Conservation (phyloP, 2,888 invertebrate genomes). For the Platypus cylindrus region DNA sequence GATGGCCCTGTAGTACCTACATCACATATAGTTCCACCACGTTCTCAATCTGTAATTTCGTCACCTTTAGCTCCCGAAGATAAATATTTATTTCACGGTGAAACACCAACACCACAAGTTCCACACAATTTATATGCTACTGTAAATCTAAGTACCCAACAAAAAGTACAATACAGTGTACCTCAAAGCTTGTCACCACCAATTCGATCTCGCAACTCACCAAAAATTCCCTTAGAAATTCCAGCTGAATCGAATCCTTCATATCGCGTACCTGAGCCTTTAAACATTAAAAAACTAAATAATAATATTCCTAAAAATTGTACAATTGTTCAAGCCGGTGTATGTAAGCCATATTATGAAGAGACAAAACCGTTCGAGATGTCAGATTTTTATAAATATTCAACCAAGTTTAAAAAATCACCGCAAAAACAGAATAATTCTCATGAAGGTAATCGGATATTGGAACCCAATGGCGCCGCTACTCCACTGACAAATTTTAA, state of each 20-base stretch:
- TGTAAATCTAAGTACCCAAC: conserved; percentile 12
- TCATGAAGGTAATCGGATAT: no score
- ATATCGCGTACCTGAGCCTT: conserved; percentile 25
- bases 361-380: conserved; percentile 95
- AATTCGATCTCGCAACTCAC: conserved; percentile 20
- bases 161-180: conserved; percentile 3
- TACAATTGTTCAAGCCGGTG: conserved; percentile 76
- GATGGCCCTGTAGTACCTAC: conserved; percentile 29
- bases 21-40: conserved; percentile 20
- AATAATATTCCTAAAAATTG: conserved; percentile 69
- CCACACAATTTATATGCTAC: conserved; percentile 2
- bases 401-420: conserved; percentile 74
- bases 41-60: conserved; percentile 24
- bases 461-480: no score
- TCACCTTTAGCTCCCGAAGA: conserved; percentile 23
- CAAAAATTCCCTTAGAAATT: conserved; percentile 31
- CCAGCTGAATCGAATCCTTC: conserved; percentile 35
- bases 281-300: conserved; percentile 33
- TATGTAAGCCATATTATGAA: conserved; percentile 84
- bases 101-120: conserved; percentile 14
- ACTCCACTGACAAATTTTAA: no score
- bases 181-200: conserved; percentile 6
- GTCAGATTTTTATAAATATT: conserved; percentile 96
- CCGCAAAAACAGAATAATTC: no score
- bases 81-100: conserved; percentile 17